Evolutionary conservation across 2,797 vertebrate species (phyloP).

Genomic region (Diceros bicornis): DNA sequence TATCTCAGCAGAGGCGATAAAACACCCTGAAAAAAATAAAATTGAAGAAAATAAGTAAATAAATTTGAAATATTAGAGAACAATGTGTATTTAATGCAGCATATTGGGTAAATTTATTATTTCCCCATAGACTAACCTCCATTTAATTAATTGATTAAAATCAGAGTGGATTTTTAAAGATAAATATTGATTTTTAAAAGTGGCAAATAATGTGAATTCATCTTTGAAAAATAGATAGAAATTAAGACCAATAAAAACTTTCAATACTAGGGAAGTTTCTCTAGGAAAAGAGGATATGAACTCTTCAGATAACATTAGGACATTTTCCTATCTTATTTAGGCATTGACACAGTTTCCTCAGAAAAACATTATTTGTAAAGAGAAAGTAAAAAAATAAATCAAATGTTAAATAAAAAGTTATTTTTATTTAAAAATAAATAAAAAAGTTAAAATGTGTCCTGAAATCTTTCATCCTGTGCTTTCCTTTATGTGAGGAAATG

Average conservation of each 20-base stretch:
- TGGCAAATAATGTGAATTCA: not conserved
- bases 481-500: not conserved
- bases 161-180: constrained; percentile 28
- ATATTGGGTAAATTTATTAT: not conserved
- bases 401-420: not conserved
- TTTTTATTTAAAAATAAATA: not conserved
- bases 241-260: not conserved
- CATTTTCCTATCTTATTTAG: not conserved
- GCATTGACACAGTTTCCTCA: not conserved
- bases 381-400: not conserved
- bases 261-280: too few relatives aligned
- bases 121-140: not conserved
- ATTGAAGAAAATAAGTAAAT: not conserved
- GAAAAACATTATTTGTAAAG: not conserved
- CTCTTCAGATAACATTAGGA: not conserved
- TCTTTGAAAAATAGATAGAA: not conserved
- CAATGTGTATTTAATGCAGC: not conserved
- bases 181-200: constrained; percentile 9
- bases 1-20: not conserved
- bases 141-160: not conserved
- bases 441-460: not conserved
- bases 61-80: not conserved
- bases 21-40: not conserved
- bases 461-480: not conserved
- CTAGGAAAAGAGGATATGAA: not conserved